Percentiles rank a stretch among this genome's conserved stretches.
These are phyloP conservation scores for Eristalis tenax DNA, from an alignment of 2,888 invertebrate species.

Conservation along the genomic window DNA sequence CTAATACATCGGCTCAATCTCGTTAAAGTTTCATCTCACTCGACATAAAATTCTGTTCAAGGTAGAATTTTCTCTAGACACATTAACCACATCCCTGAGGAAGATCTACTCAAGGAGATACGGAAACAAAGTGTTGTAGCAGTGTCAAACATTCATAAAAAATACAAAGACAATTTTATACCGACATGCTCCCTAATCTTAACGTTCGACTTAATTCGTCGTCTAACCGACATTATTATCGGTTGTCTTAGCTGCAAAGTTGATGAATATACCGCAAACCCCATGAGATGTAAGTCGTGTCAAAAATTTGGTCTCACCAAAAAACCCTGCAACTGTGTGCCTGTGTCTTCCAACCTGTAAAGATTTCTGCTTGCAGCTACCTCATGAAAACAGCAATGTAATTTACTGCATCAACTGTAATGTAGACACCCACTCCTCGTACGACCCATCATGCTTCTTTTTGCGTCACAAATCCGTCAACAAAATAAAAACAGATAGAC, in stretches of 20 bases:
- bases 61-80: too few species aligned
- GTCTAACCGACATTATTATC: not conserved
- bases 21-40: too few species aligned
- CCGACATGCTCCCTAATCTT: not conserved
- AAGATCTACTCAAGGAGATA: too few species aligned
- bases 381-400: constrained; percentile 28
- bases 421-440: constrained; percentile 46
- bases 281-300: constrained; percentile 47
- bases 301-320: constrained; percentile 45
- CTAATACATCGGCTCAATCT: too few species aligned
- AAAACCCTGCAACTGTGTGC: constrained; percentile 32
- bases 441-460: constrained; percentile 41
- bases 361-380: constrained; percentile 36
- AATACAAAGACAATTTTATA: not conserved
- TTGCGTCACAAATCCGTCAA: constrained; percentile 60
- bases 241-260: not conserved
- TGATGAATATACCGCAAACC: constrained; percentile 49
- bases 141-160: too few species aligned
- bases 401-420: constrained; percentile 62
- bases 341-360: constrained; percentile 37
- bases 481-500: constrained; percentile 55
- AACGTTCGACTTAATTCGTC: not conserved
- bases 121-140: too few species aligned
- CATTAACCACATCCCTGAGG: too few species aligned
- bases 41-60: too few species aligned